Evolutionary conservation across 2,113 vertebrate genomes (phyloP).

Genomic region (Nyctibius bracteatus): DNA sequence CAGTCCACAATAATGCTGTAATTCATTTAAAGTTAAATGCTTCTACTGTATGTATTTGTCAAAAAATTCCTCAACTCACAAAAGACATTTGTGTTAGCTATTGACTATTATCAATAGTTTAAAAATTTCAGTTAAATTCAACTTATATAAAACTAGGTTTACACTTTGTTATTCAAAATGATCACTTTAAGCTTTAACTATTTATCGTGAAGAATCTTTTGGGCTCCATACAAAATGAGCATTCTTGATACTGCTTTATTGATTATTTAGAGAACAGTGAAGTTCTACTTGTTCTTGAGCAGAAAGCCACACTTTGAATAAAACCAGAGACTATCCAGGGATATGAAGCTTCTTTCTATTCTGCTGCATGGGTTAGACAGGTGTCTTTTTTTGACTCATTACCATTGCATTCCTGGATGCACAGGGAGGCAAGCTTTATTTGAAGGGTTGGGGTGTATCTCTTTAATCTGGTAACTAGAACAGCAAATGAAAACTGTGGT

Average conservation of each 20-base stretch:
- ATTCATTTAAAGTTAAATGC: background rate
- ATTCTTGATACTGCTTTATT: background rate
- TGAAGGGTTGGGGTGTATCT: background rate
- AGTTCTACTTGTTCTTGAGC: background rate
- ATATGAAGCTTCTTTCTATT: background rate
- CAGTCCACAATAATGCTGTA: background rate
- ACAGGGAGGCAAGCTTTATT: background rate
- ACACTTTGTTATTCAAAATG: background rate
- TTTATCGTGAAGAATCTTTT: background rate
- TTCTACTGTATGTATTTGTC: background rate
- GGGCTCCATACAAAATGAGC: background rate
- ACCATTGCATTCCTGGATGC: background rate
- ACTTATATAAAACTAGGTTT: too few relatives aligned
- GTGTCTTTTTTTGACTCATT: background rate
- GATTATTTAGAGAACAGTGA: background rate
- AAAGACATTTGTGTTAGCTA: too few relatives aligned
- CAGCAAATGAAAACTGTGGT: background rate
- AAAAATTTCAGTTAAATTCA: too few relatives aligned
- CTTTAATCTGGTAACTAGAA: background rate
- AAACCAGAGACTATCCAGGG: background rate
- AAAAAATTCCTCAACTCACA: background rate
- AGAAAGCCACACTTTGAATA: background rate
- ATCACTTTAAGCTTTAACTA: background rate
- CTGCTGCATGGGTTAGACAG: background rate
- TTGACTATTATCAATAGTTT: too few relatives aligned